Evolutionary conservation across 1,140 invertebrate genomes (phyloP).

Genomic region (Drosophila kanapiae): DNA sequence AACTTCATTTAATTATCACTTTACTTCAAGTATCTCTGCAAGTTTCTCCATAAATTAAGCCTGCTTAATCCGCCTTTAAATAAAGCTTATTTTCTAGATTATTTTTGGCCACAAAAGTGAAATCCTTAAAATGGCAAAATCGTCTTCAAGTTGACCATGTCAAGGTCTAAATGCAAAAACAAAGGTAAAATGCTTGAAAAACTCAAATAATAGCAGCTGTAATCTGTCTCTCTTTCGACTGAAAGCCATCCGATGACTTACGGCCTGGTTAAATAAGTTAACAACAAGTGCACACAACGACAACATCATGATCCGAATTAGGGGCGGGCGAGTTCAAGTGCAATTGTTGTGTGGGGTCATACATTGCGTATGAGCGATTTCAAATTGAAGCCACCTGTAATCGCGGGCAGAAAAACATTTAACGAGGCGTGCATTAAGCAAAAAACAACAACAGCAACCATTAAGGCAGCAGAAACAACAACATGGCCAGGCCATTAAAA

Average conservation of each 20-base stretch:
- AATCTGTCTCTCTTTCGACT: slow-evolving; percentile 2
- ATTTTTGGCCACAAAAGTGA: slow-evolving; percentile 22
- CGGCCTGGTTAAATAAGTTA: slow-evolving; percentile 55
- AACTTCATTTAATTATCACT: too few relatives aligned
- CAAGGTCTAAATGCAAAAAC: slow-evolving; percentile 70
- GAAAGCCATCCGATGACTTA: slow-evolving; percentile 21
- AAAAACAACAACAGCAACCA: slow-evolving; percentile 26
- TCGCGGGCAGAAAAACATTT: slow-evolving; percentile 65
- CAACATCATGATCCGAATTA: slow-evolving; percentile 36
- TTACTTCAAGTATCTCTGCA: not conserved
- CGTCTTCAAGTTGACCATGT: slow-evolving; percentile 43
- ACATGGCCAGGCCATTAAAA: slow-evolving; percentile 62
- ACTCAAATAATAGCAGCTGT: slow-evolving; percentile 16
- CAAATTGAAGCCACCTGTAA: slow-evolving; percentile 39
- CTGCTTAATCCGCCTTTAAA: not conserved
- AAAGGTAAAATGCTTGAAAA: slow-evolving; percentile 64
- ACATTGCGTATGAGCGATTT: slow-evolving; percentile 81
- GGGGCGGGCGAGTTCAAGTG: slow-evolving; percentile 64
- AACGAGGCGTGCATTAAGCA: slow-evolving; percentile 80
- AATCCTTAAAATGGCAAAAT: slow-evolving; percentile 35
- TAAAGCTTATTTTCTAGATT: not conserved
- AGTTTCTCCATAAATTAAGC: slow-evolving; percentile 9
- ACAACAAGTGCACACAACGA: slow-evolving; percentile 65
- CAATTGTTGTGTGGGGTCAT: slow-evolving; percentile 51
- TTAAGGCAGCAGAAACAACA: slow-evolving; percentile 44